These are phyloP conservation scores for Xiphophorus hellerii DNA, from an alignment of 2,113 vertebrate genomes.

Conservation along the genomic window DNA sequence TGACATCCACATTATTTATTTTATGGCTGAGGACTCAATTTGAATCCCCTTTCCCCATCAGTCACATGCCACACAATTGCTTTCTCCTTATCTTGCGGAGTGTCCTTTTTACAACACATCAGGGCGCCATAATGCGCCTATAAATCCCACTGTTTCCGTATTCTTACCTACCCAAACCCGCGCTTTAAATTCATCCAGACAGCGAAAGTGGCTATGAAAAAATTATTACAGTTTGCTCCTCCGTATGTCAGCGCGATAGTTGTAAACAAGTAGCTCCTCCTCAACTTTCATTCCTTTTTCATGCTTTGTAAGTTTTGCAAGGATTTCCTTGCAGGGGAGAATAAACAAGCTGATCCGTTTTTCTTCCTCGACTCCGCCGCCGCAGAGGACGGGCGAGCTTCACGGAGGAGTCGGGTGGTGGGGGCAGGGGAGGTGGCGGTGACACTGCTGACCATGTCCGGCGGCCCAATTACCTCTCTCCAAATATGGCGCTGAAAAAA, in stretches of 20 bases:
- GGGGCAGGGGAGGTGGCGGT: background rate
- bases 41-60: constrained; percentile 76
- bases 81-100: constrained; percentile 75
- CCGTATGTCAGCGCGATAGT: constrained; percentile 40
- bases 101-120: constrained; percentile 80
- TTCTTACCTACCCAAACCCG: constrained; percentile 61
- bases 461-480: constrained; percentile 78
- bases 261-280: constrained; percentile 71
- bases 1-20: constrained; percentile 77
- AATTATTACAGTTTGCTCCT: constrained; percentile 61
- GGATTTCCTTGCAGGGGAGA: constrained; percentile 45
- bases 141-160: constrained; percentile 73
- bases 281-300: constrained; percentile 54
- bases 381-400: constrained; percentile 55
- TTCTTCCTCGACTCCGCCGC: constrained; percentile 43
- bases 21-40: constrained; percentile 78
- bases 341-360: constrained; percentile 63
- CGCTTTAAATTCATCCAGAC: constrained; percentile 69
- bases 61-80: constrained; percentile 75
- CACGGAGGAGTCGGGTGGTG: constrained; percentile 25
- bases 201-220: constrained; percentile 58
- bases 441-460: constrained; percentile 79
- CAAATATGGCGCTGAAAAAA: constrained; percentile 65
- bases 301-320: constrained; percentile 49
- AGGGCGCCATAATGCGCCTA: constrained; percentile 70